Base-by-base conservation (phyloP, 2,888 invertebrate species). In the Xestia rhomboidea region DNA sequence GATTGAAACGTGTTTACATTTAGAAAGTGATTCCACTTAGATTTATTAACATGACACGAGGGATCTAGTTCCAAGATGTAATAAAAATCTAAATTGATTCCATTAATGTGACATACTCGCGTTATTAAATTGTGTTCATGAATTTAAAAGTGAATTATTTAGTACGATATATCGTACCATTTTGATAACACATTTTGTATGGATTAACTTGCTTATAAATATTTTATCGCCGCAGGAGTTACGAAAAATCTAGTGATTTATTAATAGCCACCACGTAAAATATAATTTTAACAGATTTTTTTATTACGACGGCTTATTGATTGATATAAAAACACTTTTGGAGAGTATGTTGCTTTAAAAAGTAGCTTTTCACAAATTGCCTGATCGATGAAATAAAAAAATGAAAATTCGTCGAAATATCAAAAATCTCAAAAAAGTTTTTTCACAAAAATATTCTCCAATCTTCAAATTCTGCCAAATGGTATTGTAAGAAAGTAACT, bases 1-100 rank as follows among this genome's bases (percentile, higher is more conserved):
- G 46, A 77, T 38, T 34, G 46, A 70, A 67, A 34, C 46, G 18
- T 67, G 30, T 79, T 83, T 79, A 60, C 46, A 54, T 70, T 70
- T 41, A 15, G 7, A 70, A 79, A 46, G n/a, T 34, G 38, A 34
- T 41, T 69, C 15, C 18, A 78, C 38, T 79, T 38, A 60, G n/a
- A 46, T n/a, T 30, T 18, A n/a, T 64, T 68, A 24, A 18, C 21
- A 38, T 69, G 38, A 60, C 30, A 83, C 46, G 49, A 51, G 11
- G 41, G 18, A 54, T 63, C 10, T n/a, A 78, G 18, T 44, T 68
- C 34, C 24, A 67, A 41, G 15, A 78, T 51, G 27, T 62, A 46
- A 67, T 62, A 63, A 27, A 62, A 54, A 49, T 66, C 34, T 34
- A 49, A 62, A 67, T 46, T 62, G 73, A 63, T 80, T 77, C 24